Evolutionary conservation across 1,140 invertebrate species (phyloP), one percentile per base, ranked within the genome.

Genomic region (Leptopilina boulardi): DNA sequence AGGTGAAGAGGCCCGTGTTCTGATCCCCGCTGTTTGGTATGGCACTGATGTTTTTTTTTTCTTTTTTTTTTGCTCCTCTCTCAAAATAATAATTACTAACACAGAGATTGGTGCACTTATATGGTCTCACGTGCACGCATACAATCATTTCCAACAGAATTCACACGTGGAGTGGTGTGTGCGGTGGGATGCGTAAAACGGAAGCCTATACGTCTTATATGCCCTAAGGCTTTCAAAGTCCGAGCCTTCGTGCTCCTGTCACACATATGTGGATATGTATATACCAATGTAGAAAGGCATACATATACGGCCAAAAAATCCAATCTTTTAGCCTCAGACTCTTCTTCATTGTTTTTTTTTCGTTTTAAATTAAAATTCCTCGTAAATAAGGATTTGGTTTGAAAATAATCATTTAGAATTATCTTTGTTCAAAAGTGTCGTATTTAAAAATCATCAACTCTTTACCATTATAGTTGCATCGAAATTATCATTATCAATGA

Each of bases 51-150:
- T 6, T 38, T 38, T 38, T 38, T 77, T 71, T 74, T 77, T 76
- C 71, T 76, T 75, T 54, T 75, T 77, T n/a, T n/a, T n/a, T n/a
- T n/a, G n/a, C n/a, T 54, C 70, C 66, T 75, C 66, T 82, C 74
- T 82, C 76, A 83, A 80, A 82, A 83, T 82, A 80, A 84, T 84
- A 84, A 85, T 85, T 85, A 85, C 82, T 34, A 72, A 77, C 71
- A 59, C 74, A 75, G 4, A 71, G 38, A 15, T 26, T 15, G 10
- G 38, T 44, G 38, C 66, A 23, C 26, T 75, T 15, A 10, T 70
- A 75, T 76, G 56, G 70, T 34, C 71, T 41, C 75, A 44, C 56
- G 75, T 59, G 70, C 44, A 71, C 26, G 74, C 74, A 75, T 26
- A 70, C 74, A 70, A 44, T 13, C 44, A 47, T 2, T 11, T 15